phyloP scores from a whole-genome alignment of 2,888 invertebrate genomes.

The Lepetodrilus schrolli region DNA sequence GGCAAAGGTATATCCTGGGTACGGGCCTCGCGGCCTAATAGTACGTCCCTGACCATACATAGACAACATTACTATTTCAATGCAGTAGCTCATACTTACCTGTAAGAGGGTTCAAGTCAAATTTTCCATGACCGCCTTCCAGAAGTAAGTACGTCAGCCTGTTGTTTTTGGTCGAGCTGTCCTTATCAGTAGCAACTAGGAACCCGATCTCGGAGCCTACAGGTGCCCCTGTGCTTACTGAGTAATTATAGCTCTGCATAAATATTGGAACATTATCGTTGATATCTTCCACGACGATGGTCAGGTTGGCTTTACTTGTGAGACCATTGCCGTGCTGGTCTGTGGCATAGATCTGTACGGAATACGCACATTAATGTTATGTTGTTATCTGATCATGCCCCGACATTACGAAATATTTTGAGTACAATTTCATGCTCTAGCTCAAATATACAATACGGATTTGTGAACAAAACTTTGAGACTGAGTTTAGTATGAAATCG shows the following conservation, averaged over 20 bases:
- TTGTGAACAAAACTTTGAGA: too few relatives aligned
- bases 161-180: slow-evolving; percentile 20
- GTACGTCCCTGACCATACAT: too few relatives aligned
- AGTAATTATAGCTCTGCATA: neutral
- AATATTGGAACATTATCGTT: neutral
- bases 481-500: too few relatives aligned
- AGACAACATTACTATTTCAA: too few relatives aligned
- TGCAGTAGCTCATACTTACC: too few relatives aligned
- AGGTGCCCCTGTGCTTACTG: neutral
- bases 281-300: neutral
- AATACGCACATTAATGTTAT: neutral
- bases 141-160: neutral
- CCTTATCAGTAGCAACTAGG: neutral
- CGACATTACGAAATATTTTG: too few relatives aligned
- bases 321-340: neutral
- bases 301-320: neutral
- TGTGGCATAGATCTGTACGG: neutral
- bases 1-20: too few relatives aligned
- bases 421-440: too few relatives aligned
- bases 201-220: neutral
- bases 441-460: neutral
- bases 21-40: too few relatives aligned
- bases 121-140: slow-evolving; percentile 32
- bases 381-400: neutral
- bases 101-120: slow-evolving; percentile 25